Conservation (phyloP, 2,113 vertebrate genomes). For the Nothobranchius furzeri region DNA sequence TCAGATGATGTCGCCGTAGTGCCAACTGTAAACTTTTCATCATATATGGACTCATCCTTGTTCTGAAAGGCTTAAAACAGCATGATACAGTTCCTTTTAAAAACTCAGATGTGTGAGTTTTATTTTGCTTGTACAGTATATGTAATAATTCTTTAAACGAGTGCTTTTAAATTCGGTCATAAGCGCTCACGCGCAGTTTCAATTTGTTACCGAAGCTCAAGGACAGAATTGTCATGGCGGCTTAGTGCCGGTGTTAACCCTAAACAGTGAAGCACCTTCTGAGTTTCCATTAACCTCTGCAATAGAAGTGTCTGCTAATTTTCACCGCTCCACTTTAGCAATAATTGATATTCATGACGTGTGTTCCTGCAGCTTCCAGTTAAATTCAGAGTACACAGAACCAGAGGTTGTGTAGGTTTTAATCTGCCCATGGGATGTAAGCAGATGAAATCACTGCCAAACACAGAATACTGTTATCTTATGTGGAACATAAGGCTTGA, state of each 20-base stretch:
- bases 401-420: constrained; percentile 33
- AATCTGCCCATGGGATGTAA: constrained; percentile 31
- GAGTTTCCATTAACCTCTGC: constrained; percentile 66
- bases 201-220: constrained; percentile 51
- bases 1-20: too few relatives aligned
- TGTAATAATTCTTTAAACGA: constrained; percentile 6
- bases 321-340: constrained; percentile 67
- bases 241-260: constrained; percentile 49
- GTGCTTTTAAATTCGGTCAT: constrained; percentile 15
- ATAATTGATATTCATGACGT: constrained; percentile 78
- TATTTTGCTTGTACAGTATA: neutral
- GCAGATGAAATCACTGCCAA: constrained; percentile 15
- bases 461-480: neutral
- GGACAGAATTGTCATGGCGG: constrained; percentile 39
- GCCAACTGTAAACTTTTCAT: too few relatives aligned
- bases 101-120: neutral
- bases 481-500: neutral
- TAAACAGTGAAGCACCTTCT: constrained; percentile 47
- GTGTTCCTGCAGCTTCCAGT: constrained; percentile 59
- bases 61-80: too few relatives aligned
- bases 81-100: too few relatives aligned
- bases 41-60: too few relatives aligned
- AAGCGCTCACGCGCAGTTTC: constrained; percentile 40
- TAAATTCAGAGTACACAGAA: constrained; percentile 47
- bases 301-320: constrained; percentile 59